Evolutionary conservation across 2,888 invertebrate genomes (phyloP).

Genomic region (Brachylomia viminalis): DNA sequence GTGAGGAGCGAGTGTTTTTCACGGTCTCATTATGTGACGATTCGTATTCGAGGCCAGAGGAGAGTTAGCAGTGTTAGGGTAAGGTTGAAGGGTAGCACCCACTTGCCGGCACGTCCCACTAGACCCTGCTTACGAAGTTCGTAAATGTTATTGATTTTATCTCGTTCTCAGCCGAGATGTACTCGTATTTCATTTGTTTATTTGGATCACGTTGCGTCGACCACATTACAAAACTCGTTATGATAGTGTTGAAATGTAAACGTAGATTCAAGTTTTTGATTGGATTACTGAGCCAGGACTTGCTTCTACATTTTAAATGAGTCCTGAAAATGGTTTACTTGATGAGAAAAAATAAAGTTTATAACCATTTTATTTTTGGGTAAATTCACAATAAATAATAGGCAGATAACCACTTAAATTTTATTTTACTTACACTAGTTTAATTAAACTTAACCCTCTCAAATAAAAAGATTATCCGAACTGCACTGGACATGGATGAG

Average conservation of each 20-base stretch:
- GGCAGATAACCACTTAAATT: too few relatives aligned
- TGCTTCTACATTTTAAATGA: too few relatives aligned
- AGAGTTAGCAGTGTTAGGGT: constrained; percentile 77
- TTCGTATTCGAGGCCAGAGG: constrained; percentile 85
- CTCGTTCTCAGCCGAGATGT: constrained; percentile 60
- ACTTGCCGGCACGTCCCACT: constrained; percentile 74
- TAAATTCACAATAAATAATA: too few relatives aligned
- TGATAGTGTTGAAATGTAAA: constrained; percentile 21
- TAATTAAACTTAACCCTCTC: too few relatives aligned
- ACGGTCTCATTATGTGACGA: constrained; percentile 86
- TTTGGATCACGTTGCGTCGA: constrained; percentile 56
- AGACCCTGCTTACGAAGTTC: constrained; percentile 75
- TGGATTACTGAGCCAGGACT: too few relatives aligned
- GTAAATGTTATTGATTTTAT: constrained; percentile 78
- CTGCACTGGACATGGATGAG: too few relatives aligned
- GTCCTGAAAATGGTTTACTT: too few relatives aligned
- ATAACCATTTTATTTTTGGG: too few relatives aligned
- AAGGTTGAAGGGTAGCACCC: constrained; percentile 74
- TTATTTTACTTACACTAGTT: too few relatives aligned
- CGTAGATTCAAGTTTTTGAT: background rate
- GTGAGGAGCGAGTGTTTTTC: constrained; percentile 87
- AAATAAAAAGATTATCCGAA: too few relatives aligned
- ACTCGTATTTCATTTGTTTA: constrained; percentile 68
- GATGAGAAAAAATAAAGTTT: too few relatives aligned
- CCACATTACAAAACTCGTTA: constrained; percentile 51